These are phyloP conservation scores for Dendropsophus ebraccatus DNA, from an alignment of 2,113 vertebrate species.

Conservation along the genomic window DNA sequence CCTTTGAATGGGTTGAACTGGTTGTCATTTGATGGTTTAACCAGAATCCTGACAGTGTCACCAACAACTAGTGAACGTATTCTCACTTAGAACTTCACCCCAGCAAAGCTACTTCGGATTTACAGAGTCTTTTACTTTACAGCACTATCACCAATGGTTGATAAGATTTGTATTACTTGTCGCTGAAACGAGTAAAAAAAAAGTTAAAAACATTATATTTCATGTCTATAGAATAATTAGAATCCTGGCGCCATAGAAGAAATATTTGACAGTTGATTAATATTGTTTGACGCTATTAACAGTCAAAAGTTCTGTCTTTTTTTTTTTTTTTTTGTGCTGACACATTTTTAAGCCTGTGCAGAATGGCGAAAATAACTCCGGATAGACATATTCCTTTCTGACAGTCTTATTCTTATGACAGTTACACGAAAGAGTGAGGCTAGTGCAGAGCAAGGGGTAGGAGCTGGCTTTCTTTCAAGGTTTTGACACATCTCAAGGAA, in stretches of 20 bases:
- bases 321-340: neutral
- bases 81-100: neutral
- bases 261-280: constrained; percentile 18
- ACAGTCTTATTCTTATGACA: neutral
- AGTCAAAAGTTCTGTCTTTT: neutral
- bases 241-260: neutral
- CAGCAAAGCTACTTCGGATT: neutral
- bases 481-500: neutral
- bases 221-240: constrained; percentile 8
- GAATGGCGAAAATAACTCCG: neutral
- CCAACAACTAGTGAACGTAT: neutral
- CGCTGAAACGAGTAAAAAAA: neutral
- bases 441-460: neutral
- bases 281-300: neutral
- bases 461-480: neutral
- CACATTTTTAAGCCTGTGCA: neutral
- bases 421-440: neutral
- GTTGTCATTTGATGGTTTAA: neutral
- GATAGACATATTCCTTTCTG: constrained; percentile 2
- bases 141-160: neutral
- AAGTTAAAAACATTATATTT: neutral
- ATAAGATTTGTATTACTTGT: neutral
- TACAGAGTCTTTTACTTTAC: neutral
- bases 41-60: neutral
- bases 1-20: neutral